Evolutionary conservation across 2,113 vertebrate genomes (phyloP), one percentile per base, ranked within the genome.

Genomic region (Aspidoscelis tigris): DNA sequence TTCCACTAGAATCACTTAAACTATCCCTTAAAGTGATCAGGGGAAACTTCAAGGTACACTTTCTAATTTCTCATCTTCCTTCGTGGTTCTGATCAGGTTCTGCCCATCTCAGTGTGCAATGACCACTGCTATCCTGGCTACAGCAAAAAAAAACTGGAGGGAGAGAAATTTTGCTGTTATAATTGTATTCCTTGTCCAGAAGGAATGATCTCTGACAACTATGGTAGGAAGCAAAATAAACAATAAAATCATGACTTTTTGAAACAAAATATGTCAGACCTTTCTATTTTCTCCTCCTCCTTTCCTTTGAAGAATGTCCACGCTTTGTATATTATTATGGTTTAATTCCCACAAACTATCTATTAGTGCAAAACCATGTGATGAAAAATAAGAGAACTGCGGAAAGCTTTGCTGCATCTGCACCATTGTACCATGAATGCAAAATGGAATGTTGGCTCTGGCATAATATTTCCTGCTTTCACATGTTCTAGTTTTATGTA

Each of bases 161-260:
- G 72, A 47, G 43, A 74, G 41, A 47, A 47, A 74, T 74, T 74
- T 47, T 74, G 72, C 43, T 74, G 72, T 26, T 74, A 74, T 74
- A 43, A 47, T 22, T 74, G 72, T 26, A 21, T 21, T 74, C 43
- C 72, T 7, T 74, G 72, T 24, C 72, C 72, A 47, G 72, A 74
- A 74, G 72, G 72, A 4, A 74, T 74, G 72, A 74, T 74, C 72
- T 47, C 72, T 74, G 18, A 24, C 20, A 44, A 22, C 20, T 16
- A 74, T 5, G 43, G 72, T 74, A 76, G 2, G 75, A 33, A 26
- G n/a, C 14, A 76, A 5, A 76, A 55, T 24, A 10, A 10, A 39
- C 10, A 70, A 12, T 5, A 20, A 74, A 24, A 55, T 55, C 33
- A 33, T 33, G 33, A 33, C 33, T 33, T 55, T 55, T 11, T 11